These are phyloP conservation scores for Sebastes matsubarae DNA, from an alignment of 2,797 vertebrate genomes.

Conservation along the genomic window DNA sequence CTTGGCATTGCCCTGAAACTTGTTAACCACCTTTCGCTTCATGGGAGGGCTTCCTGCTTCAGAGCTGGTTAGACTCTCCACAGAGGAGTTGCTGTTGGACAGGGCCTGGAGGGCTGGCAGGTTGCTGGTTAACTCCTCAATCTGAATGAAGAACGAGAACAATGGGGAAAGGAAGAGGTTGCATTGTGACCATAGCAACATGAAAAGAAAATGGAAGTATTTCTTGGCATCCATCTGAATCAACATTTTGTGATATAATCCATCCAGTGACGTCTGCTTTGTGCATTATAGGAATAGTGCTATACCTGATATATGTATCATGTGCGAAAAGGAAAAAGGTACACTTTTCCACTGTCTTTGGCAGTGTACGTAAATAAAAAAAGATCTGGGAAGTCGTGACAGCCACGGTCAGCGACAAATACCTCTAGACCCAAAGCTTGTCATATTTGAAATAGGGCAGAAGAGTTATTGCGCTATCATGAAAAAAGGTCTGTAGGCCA, in stretches of 20 bases:
- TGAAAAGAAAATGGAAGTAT: neutral
- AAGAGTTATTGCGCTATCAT: neutral
- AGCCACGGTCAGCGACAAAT: too few species aligned
- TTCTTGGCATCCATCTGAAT: neutral
- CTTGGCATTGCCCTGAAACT: conserved; percentile 93
- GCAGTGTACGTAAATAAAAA: too few species aligned
- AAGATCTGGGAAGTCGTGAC: too few species aligned
- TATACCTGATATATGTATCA: too few species aligned
- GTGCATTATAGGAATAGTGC: neutral
- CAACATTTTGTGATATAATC: neutral
- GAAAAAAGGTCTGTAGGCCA: neutral
- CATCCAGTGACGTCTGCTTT: neutral
- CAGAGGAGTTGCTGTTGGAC: conserved; percentile 92
- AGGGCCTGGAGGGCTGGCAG: conserved; percentile 90
- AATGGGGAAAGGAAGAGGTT: neutral
- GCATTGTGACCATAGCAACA: conserved; percentile 2
- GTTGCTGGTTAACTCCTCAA: conserved; percentile 98
- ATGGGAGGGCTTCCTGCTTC: conserved; percentile 93
- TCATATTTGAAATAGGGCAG: too few species aligned
- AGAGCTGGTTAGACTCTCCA: conserved; percentile 90
- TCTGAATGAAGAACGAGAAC: conserved; percentile 77
- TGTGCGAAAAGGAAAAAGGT: too few species aligned
- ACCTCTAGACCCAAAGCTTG: too few species aligned
- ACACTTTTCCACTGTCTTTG: too few species aligned
- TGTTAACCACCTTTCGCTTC: conserved; percentile 92